phyloP scores from a whole-genome alignment of 2,797 vertebrate genomes.

The Loriculus beryllinus region DNA sequence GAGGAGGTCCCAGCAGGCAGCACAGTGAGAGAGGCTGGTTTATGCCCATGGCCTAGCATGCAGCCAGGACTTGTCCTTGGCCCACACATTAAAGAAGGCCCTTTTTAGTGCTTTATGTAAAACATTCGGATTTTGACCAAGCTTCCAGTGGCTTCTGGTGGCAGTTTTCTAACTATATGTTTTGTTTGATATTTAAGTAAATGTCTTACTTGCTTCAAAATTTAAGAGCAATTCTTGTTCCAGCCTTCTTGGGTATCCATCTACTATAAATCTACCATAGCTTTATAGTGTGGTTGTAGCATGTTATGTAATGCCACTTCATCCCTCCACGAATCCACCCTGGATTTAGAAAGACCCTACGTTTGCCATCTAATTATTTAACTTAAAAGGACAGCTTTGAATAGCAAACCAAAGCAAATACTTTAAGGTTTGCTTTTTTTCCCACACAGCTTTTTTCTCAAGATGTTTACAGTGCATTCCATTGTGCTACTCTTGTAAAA shows the following conservation, averaged over 20 bases:
- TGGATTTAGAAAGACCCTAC: not conserved
- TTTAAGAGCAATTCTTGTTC: not conserved
- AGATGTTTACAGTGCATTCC: not conserved
- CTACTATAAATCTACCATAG: not conserved
- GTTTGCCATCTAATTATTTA: not conserved
- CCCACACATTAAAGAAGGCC: not conserved
- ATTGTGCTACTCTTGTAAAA: not conserved
- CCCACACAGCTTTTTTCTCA: not conserved
- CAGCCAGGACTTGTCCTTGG: not conserved
- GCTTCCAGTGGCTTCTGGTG: not conserved
- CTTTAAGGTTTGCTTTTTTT: not conserved
- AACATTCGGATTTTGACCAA: not conserved
- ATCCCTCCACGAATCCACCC: not conserved
- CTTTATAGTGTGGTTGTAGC: not conserved
- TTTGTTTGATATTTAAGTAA: not conserved
- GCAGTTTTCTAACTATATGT: not conserved
- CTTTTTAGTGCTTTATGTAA: not conserved
- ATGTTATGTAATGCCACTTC: not conserved
- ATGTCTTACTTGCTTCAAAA: not conserved
- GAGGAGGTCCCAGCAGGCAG: not conserved
- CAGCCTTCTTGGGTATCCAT: not conserved
- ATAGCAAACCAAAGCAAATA: not conserved
- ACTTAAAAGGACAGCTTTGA: not conserved
- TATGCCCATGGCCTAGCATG: not conserved
- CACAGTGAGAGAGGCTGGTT: fast-evolving